A percentile compares a stretch with the other conserved stretches of the same genome.
Conservation (phyloP, 2,113 vertebrate species). For the Austrofundulus limnaeus region DNA sequence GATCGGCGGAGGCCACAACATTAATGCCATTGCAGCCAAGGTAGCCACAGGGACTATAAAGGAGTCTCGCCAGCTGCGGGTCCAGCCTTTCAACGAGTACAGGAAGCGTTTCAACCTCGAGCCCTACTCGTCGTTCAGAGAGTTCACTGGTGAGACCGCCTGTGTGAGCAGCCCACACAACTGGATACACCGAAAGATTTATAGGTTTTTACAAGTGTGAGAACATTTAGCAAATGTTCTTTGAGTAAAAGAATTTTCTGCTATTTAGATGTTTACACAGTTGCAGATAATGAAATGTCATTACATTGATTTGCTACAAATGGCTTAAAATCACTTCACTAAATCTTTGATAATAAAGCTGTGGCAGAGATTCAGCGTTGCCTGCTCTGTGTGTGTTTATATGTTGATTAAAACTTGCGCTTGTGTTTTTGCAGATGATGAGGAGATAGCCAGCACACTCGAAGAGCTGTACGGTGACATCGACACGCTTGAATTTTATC, state of each 20-base stretch:
- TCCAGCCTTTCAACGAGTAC: conserved; percentile 73
- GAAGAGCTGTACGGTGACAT: conserved; percentile 92
- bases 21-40: conserved; percentile 38
- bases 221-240: conserved; percentile 13
- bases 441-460: conserved; percentile 81
- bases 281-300: no score
- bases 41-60: conserved; percentile 58
- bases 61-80: conserved; percentile 63
- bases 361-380: no score
- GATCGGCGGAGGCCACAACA: conserved; percentile 69
- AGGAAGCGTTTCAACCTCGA: conserved; percentile 69
- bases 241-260: background rate
- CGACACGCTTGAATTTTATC: conserved; percentile 91
- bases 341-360: no score
- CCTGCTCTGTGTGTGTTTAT: background rate
- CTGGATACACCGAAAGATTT: background rate
- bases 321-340: no score
- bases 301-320: no score
- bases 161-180: conserved; percentile 1
- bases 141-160: conserved; percentile 60
- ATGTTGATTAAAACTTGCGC: background rate
- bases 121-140: conserved; percentile 62
- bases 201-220: conserved; percentile 5
- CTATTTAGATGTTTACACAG: no score
- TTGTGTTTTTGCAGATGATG: conserved; percentile 78